Percentiles rank a stretch among this genome's conserved stretches.
Conservation (phyloP, 2,888 invertebrate species). For the Scaptomyza tumidula region DNA sequence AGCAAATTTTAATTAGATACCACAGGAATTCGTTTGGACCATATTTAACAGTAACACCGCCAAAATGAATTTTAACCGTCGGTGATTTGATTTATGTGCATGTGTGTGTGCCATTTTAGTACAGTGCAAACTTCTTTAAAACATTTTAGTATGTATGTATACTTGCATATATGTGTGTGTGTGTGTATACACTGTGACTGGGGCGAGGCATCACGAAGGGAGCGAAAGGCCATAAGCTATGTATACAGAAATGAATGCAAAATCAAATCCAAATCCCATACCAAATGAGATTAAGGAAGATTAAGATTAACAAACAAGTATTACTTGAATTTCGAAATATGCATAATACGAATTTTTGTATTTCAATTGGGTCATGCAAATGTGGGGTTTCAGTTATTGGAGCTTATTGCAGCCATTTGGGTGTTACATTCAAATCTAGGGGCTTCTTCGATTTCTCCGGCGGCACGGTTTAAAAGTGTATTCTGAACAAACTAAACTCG, state of each 20-base stretch:
- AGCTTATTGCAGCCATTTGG: no score
- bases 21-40: no score
- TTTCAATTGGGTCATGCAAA: no score
- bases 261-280: background rate
- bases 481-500: no score
- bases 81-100: slow-evolving; percentile 16
- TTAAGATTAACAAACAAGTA: no score
- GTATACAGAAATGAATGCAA: background rate
- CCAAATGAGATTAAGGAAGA: background rate
- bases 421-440: no score
- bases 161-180: background rate
- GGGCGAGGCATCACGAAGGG: background rate
- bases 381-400: no score
- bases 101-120: background rate
- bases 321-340: no score
- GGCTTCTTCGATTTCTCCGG: no score
- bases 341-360: no score
- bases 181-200: background rate
- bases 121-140: background rate
- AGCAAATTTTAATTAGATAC: no score
- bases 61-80: slow-evolving; percentile 12
- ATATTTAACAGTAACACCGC: background rate
- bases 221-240: background rate
- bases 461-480: no score
- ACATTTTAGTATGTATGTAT: background rate